These are phyloP conservation scores for Sarcoramphus papa DNA, from an alignment of 2,797 vertebrate genomes.

Conservation along the genomic window DNA sequence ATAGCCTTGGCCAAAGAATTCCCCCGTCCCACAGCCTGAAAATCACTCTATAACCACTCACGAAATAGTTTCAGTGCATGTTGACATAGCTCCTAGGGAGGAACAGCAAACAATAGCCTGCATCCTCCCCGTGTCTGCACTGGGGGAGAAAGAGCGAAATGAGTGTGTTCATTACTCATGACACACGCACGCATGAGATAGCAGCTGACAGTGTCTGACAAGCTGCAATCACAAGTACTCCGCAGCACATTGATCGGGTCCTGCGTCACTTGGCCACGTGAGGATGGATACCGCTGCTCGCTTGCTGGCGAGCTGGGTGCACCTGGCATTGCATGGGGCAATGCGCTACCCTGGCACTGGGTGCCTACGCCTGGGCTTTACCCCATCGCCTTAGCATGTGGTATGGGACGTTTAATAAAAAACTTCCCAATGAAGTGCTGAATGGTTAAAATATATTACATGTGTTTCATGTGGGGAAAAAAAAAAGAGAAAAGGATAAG, in stretches of 20 bases:
- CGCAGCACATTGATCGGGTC: background rate
- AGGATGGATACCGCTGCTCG: accelerated
- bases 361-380: background rate
- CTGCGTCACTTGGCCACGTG: background rate
- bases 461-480: background rate
- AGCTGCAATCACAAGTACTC: background rate
- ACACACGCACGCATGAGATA: background rate
- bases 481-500: background rate
- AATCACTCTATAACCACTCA: background rate
- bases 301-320: background rate
- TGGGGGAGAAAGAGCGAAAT: background rate
- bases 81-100: background rate
- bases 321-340: background rate
- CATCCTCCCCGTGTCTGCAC: background rate
- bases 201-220: conserved; percentile 18
- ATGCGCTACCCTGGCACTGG: background rate
- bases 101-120: background rate
- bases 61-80: background rate
- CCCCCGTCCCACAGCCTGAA: background rate
- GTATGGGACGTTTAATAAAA: background rate
- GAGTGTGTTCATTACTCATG: background rate
- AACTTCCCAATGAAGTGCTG: background rate
- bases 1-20: background rate
- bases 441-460: background rate
- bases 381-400: background rate